These are phyloP conservation scores for Torymus auratus DNA, from an alignment of 2,888 invertebrate species.

Conservation along the genomic window DNA sequence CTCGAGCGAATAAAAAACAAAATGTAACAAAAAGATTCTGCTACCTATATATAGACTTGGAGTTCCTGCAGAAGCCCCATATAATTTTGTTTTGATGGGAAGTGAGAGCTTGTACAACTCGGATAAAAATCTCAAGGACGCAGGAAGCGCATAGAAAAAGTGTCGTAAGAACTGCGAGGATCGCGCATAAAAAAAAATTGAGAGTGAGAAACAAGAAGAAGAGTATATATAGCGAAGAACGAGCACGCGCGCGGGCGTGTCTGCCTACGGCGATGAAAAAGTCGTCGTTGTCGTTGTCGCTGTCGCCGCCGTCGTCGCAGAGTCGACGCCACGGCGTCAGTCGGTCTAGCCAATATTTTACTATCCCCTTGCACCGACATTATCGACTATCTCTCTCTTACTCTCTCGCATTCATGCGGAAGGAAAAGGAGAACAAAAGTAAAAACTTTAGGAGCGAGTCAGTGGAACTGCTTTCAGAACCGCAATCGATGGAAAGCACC, in stretches of 20 bases:
- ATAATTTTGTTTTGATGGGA: constrained; percentile 32
- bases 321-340: constrained; percentile 66
- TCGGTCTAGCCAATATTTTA: constrained; percentile 74
- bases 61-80: not conserved
- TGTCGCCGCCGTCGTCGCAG: constrained; percentile 14
- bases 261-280: constrained; percentile 39
- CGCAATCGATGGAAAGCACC: constrained; percentile 37
- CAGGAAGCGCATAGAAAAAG: not conserved
- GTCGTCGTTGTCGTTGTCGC: constrained; percentile 20
- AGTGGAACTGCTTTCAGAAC: constrained; percentile 8
- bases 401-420: constrained; percentile 21
- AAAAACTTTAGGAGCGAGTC: constrained; percentile 35
- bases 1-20: not conserved
- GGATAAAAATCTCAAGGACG: constrained; percentile 32
- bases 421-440: constrained; percentile 39
- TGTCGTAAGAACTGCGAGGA: not conserved
- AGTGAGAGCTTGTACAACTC: not conserved
- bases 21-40: not conserved
- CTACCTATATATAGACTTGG: not conserved
- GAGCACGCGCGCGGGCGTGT: not conserved
- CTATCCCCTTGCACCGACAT: constrained; percentile 62
- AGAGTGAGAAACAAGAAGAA: constrained; percentile 25
- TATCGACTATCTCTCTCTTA: constrained; percentile 33
- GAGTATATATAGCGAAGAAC: too few relatives aligned
- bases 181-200: constrained; percentile 17